Evolutionary conservation across 2,113 vertebrate species (phyloP).

Genomic region (Diadophis punctatus): DNA sequence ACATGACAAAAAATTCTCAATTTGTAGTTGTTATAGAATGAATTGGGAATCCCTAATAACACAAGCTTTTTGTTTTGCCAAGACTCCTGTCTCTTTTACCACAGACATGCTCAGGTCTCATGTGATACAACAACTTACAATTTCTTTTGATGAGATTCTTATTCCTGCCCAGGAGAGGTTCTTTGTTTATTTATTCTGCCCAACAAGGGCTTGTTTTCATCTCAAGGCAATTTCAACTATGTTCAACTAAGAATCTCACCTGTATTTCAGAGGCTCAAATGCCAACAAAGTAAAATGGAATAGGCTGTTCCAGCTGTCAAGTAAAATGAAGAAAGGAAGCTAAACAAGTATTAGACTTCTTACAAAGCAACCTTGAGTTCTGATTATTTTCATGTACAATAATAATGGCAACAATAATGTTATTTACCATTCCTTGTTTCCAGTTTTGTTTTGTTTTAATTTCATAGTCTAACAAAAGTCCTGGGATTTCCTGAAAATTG

Average conservation of each 20-base stretch:
- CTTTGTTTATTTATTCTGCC: conserved; percentile 10
- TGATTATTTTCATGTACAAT: not conserved
- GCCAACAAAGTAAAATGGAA: conserved; percentile 59
- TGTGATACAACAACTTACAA: not conserved
- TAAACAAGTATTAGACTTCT: conserved; percentile 10
- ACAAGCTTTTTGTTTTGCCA: not conserved
- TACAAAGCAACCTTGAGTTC: not conserved
- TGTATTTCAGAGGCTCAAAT: conserved; percentile 45
- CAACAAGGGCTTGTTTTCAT: conserved; percentile 49
- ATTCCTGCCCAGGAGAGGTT: not conserved
- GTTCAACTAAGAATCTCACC: conserved; percentile 48
- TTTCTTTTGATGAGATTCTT: not conserved
- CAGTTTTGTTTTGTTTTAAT: not conserved
- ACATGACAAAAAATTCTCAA: not conserved
- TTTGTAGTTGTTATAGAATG: not conserved
- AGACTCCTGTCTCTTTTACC: not conserved
- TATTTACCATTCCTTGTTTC: not conserved
- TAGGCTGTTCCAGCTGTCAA: conserved; percentile 58
- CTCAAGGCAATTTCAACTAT: conserved; percentile 36
- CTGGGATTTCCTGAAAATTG: not conserved
- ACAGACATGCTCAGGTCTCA: not conserved
- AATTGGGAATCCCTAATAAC: not conserved
- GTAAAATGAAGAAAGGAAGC: conserved; percentile 40
- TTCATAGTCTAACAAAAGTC: not conserved
- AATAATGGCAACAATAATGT: not conserved